Evolutionary conservation across 2,888 invertebrate genomes (phyloP), one percentile per base, ranked within the genome.

Genomic region (Pediacus dermestoides): DNA sequence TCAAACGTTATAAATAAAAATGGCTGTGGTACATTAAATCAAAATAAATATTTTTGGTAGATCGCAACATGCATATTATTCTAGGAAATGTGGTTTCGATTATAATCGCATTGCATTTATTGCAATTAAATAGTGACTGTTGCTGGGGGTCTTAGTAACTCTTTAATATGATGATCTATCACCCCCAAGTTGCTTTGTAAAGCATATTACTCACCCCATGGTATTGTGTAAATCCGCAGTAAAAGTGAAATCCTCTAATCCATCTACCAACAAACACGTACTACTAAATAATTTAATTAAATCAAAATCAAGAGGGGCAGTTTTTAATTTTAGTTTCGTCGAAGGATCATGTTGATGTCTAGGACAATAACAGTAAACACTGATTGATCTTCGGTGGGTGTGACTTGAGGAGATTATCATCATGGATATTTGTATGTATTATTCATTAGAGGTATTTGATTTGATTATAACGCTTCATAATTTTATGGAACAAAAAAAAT

Each of bases 261-360:
- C 53, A 42, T 49, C 40, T 46, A 51, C 54, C 42, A 57, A 57
- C 60, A 57, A 57, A 56, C 52, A 57, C 51, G 58, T 59, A 55
- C n/a, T n/a, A n/a, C n/a, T n/a, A 57, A 55, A 63, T 64, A 61
- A 64, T 64, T 64, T 63, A 62, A 64, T 64, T 64, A 64, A 58
- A 63, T 58, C 58, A 53, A 55, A 58, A 57, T 58, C 55, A n/a
- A n/a, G 50, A 57, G 59, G 60, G 60, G 58, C 53, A 58, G 57
- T 63, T 64, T 64, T 64, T 64, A 64, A 64, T 64, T 64, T 64
- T 41, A n/a, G n/a, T n/a, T n/a, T n/a, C n/a, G n/a, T n/a, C n/a
- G n/a, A n/a, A n/a, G n/a, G n/a, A n/a, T n/a, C n/a, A n/a, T n/a
- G n/a, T n/a, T n/a, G n/a, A n/a, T n/a, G n/a, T n/a, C n/a, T n/a